phyloP scores from a whole-genome alignment of 2,888 invertebrate genomes.

The Enoplolaimus lenunculus region DNA sequence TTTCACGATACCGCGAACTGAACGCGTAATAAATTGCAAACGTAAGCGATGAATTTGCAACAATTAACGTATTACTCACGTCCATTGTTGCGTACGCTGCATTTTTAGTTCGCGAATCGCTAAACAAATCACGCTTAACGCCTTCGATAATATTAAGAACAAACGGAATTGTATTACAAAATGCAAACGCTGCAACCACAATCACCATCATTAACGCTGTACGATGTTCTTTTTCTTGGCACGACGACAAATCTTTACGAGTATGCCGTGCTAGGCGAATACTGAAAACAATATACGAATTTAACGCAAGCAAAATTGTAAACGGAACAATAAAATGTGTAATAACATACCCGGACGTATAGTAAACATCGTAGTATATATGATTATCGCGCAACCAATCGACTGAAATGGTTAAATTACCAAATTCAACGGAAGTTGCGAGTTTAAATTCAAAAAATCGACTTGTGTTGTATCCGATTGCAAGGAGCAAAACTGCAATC shows the following conservation, averaged over 20 bases:
- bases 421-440: neutral
- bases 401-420: conserved; percentile 1
- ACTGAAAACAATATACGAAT: neutral
- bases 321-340: conserved; percentile 11
- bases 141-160: conserved; percentile 13
- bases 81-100: conserved; percentile 13
- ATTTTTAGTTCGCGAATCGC: neutral
- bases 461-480: neutral
- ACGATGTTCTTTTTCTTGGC: conserved; percentile 12
- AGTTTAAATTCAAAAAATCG: conserved; percentile 16
- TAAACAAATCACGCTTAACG: conserved; percentile 12
- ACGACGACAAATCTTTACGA: neutral
- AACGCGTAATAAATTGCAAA: conserved; percentile 14
- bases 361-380: conserved; percentile 12
- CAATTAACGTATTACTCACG: conserved; percentile 13
- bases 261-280: neutral
- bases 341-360: conserved; percentile 1
- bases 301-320: neutral
- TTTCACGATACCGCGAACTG: conserved; percentile 9
- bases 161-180: conserved; percentile 8
- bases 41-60: conserved; percentile 13
- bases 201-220: conserved; percentile 15
- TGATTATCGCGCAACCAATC: neutral
- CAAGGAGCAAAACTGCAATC: neutral
- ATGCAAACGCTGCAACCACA: neutral